These are phyloP conservation scores for Pogonomyrmex barbatus DNA, from an alignment of 1,140 invertebrate species.

Conservation along the genomic window DNA sequence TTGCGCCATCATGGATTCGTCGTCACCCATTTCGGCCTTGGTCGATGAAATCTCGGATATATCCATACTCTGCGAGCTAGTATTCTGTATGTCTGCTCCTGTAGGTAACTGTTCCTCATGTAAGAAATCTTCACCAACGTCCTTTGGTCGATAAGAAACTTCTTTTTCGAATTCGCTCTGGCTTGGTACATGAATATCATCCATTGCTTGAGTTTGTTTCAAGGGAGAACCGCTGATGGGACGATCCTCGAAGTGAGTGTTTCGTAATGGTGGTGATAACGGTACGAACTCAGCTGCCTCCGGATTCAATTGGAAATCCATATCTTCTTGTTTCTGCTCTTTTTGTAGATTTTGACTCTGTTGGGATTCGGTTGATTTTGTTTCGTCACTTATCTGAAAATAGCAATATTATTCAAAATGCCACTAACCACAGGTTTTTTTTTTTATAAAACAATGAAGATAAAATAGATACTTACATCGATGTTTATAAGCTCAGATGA, in stretches of 20 bases:
- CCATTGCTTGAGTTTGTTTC: conserved; percentile 86
- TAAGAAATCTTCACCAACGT: conserved; percentile 82
- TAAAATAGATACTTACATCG: conserved; percentile 65
- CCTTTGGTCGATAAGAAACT: conserved; percentile 87
- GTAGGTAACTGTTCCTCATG: conserved; percentile 54
- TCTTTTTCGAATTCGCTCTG: conserved; percentile 88
- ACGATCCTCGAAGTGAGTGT: conserved; percentile 83
- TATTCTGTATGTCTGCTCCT: not conserved
- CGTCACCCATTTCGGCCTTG: conserved; percentile 85
- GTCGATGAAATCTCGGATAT: conserved; percentile 86
- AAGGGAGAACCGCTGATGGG: conserved; percentile 89
- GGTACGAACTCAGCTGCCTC: conserved; percentile 91
- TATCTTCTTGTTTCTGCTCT: conserved; percentile 83
- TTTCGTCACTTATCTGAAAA: conserved; percentile 63
- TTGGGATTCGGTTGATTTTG: not conserved
- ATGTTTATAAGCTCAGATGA: conserved; percentile 65
- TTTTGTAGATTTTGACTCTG: conserved; percentile 25
- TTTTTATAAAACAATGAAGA: not conserved
- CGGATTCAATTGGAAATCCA: conserved; percentile 91
- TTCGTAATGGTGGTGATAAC: conserved; percentile 83
- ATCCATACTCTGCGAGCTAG: conserved; percentile 76
- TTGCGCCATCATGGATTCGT: conserved; percentile 79
- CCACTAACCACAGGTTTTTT: not conserved
- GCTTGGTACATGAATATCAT: conserved; percentile 88
- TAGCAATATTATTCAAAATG: not conserved